Conservation (phyloP, 2,888 invertebrate genomes). For the Seira sanloemensis region DNA sequence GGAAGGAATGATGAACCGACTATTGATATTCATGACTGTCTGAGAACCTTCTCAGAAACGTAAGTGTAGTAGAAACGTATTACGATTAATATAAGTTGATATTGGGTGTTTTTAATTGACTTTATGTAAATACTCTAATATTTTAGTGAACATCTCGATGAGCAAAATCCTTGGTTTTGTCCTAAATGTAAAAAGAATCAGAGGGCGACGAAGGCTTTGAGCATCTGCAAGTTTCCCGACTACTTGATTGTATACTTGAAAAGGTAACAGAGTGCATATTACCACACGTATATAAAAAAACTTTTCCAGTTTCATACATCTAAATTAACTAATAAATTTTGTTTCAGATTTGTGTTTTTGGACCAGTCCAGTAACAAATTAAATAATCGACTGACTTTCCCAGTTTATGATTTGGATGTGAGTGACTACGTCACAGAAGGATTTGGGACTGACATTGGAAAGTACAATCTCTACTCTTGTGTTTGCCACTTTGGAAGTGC, state of each 20-base stretch:
- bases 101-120: too few relatives aligned
- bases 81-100: neutral
- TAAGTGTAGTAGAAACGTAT: conserved; percentile 70
- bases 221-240: conserved; percentile 81
- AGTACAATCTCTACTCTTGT: conserved; percentile 80
- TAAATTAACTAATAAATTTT: too few relatives aligned
- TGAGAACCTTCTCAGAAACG: conserved; percentile 81
- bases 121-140: conserved; percentile 1
- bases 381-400: conserved; percentile 81
- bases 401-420: conserved; percentile 79
- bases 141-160: conserved; percentile 80
- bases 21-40: conserved; percentile 78
- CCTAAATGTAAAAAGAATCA: conserved; percentile 80
- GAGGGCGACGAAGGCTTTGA: conserved; percentile 81
- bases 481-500: conserved; percentile 82
- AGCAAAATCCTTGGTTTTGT: conserved; percentile 83
- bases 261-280: conserved; percentile 77
- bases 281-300: too few relatives aligned
- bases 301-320: too few relatives aligned
- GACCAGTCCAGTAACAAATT: conserved; percentile 81
- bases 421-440: conserved; percentile 76
- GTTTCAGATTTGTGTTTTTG: conserved; percentile 80
- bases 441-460: conserved; percentile 70
- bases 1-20: conserved; percentile 66
- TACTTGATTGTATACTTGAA: conserved; percentile 82